A percentile compares a stretch with the other conserved stretches of the same genome.
phyloP scores from a whole-genome alignment of 2,888 invertebrate species.

The Gastrophysa polygoni region DNA sequence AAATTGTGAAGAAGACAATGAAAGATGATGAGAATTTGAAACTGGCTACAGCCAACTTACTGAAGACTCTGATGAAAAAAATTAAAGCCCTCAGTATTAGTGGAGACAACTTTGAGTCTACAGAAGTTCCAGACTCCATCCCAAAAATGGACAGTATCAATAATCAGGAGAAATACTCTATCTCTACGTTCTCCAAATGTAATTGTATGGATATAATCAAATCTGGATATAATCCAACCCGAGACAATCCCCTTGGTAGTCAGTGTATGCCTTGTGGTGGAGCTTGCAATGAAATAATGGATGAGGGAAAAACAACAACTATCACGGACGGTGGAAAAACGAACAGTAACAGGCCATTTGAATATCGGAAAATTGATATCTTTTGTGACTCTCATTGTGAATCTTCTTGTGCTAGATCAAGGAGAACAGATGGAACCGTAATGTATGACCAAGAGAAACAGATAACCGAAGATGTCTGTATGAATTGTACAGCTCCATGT shows the following conservation, averaged over 20 bases:
- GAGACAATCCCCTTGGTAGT: no score
- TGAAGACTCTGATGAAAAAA: slow-evolving; percentile 32
- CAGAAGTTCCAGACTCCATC: slow-evolving; percentile 28
- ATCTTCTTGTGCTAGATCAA: no score
- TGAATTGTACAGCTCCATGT: background rate
- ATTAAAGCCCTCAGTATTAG: slow-evolving; percentile 18
- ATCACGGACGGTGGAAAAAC: background rate
- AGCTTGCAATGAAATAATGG: background rate
- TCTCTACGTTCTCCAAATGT: background rate
- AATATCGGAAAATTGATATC: background rate
- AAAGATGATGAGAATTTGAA: slow-evolving; percentile 34
- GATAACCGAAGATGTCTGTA: background rate
- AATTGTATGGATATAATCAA: background rate
- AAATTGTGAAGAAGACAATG: slow-evolving; percentile 31
- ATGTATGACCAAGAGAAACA: no score
- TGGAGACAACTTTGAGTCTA: background rate
- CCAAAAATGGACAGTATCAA: slow-evolving; percentile 19
- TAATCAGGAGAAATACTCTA: background rate
- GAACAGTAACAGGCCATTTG: background rate
- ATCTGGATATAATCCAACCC: background rate
- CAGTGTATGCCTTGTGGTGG: background rate
- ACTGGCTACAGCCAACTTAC: slow-evolving; percentile 32
- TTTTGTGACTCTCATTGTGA: background rate
- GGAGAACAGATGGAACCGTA: no score
- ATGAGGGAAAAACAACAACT: background rate